A percentile compares a stretch with the other conserved stretches of the same genome.
These are phyloP conservation scores for Piprites chloris DNA, from an alignment of 2,113 vertebrate genomes.

Conservation along the genomic window DNA sequence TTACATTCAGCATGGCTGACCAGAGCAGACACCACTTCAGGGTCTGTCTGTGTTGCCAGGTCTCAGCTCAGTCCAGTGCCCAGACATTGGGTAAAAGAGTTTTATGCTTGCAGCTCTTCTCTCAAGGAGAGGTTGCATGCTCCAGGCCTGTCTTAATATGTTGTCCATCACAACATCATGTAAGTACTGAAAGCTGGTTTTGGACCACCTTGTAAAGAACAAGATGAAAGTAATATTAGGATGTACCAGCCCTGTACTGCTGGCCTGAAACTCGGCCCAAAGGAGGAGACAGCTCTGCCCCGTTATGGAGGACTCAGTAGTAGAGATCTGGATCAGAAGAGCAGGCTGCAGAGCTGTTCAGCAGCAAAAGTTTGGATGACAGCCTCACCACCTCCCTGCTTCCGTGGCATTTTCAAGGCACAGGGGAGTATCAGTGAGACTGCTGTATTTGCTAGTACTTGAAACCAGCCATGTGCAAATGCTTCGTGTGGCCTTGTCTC, in stretches of 20 bases:
- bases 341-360: neutral
- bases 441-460: neutral
- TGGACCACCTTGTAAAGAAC: neutral
- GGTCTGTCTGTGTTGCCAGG: neutral
- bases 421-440: neutral
- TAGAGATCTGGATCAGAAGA: neutral
- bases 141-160: neutral
- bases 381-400: neutral
- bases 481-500: neutral
- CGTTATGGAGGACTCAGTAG: neutral
- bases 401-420: neutral
- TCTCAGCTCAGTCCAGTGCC: neutral
- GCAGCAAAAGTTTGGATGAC: neutral
- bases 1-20: neutral
- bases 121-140: neutral
- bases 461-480: neutral
- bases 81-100: neutral
- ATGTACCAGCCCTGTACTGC: neutral
- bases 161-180: fast-evolving
- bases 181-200: neutral
- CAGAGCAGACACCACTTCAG: neutral
- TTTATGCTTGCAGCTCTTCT: neutral
- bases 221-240: neutral
- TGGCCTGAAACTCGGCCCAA: neutral
- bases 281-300: neutral